Conservation (phyloP, 2,797 vertebrate genomes). For the Danio albolineatus region DNA sequence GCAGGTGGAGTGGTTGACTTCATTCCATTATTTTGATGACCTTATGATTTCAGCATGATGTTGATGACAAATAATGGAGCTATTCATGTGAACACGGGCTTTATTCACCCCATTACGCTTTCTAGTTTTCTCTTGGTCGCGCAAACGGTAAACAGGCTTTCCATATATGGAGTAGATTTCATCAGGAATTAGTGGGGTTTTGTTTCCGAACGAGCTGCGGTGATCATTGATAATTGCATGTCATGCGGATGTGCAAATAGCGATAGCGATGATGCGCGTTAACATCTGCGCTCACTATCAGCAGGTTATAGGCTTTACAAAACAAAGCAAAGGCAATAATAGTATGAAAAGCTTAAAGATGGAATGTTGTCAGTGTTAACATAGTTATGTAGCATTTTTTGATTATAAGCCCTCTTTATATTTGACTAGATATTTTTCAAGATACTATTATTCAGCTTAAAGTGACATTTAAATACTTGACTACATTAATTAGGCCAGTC, state of each 20-base stretch:
- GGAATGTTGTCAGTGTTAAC: neutral
- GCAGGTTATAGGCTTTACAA: neutral
- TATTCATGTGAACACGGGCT: conserved; percentile 27
- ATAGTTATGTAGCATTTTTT: no score
- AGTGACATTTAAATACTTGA: no score
- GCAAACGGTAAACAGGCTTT: conserved; percentile 14
- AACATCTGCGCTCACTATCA: neutral
- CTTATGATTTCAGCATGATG: conserved; percentile 59
- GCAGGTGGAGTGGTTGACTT: conserved; percentile 46
- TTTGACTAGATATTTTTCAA: no score
- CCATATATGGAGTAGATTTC: neutral
- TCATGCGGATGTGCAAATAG: neutral
- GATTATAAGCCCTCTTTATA: no score
- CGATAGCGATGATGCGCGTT: neutral
- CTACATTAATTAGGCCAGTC: no score
- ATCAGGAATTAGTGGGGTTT: neutral
- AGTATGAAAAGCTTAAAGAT: neutral
- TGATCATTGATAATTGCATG: neutral
- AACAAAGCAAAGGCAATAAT: neutral
- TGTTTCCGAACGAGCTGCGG: neutral
- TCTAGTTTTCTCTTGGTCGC: neutral
- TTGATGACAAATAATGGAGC: conserved; percentile 70
- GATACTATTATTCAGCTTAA: no score
- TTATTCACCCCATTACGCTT: conserved; percentile 7
- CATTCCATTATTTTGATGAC: conserved; percentile 70